phyloP scores from a whole-genome alignment of 2,888 invertebrate species.

The Nesidiocoris tenuis region DNA sequence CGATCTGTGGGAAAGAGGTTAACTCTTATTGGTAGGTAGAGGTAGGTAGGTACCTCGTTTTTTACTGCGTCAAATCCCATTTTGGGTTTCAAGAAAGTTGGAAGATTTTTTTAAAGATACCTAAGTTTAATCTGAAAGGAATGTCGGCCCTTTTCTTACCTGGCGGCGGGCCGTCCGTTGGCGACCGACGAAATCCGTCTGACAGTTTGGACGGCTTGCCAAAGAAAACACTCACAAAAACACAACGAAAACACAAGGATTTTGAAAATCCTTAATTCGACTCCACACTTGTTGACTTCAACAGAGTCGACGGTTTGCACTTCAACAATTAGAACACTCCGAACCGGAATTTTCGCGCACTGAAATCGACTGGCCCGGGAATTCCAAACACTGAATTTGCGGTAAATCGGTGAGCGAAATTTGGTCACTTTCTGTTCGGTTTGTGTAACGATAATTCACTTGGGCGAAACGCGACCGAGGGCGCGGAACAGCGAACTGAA shows the following conservation, averaged over 20 bases:
- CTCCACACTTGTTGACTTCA: no score
- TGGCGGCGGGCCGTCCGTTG: slow-evolving; percentile 35
- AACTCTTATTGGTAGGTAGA: neutral
- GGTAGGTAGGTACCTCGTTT: no score
- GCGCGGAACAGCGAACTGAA: neutral
- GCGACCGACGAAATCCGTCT: slow-evolving; percentile 27
- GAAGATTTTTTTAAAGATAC: no score
- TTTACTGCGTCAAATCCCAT: no score
- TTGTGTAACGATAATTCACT: neutral
- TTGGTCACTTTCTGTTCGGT: neutral
- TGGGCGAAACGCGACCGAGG: neutral
- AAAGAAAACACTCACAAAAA: neutral
- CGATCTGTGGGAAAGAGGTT: neutral
- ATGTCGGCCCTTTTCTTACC: slow-evolving; percentile 14
- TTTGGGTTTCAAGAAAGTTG: no score
- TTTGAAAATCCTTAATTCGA: no score
- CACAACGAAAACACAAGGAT: neutral
- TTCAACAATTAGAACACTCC: no score
- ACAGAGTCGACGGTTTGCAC: no score
- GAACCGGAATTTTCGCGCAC: neutral
- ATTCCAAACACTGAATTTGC: no score
- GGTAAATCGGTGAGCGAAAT: no score
- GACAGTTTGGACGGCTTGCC: slow-evolving; percentile 26
- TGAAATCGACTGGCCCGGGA: neutral
- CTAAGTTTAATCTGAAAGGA: no score